Evolutionary conservation across 1,140 invertebrate species (phyloP).

Genomic region (Euura lappo): DNA sequence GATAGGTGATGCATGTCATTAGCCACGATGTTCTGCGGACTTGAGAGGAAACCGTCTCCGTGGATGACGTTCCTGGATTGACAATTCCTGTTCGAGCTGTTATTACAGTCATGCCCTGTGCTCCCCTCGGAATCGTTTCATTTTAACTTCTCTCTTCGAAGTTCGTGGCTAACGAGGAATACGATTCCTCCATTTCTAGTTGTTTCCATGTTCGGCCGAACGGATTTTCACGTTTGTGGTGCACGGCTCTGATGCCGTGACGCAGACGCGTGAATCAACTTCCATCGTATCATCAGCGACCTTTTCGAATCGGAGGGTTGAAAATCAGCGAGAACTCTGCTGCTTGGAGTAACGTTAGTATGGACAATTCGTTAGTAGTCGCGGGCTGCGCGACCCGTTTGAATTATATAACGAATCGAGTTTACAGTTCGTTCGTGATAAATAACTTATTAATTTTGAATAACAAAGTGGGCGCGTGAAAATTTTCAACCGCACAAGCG

Average conservation of each 20-base stretch:
- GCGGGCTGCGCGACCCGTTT: neutral
- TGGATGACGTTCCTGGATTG: constrained; percentile 56
- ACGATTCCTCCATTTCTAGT: neutral
- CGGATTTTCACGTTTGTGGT: neutral
- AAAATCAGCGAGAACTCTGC: neutral
- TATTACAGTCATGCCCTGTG: constrained; percentile 54
- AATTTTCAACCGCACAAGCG: constrained; percentile 3
- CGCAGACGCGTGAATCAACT: too few relatives aligned
- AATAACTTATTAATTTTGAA: constrained; percentile 6
- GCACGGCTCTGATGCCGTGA: neutral
- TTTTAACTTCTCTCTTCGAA: neutral
- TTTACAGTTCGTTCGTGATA: neutral
- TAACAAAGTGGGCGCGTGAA: neutral
- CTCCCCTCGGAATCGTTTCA: constrained; percentile 26
- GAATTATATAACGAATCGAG: neutral
- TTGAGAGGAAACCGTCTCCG: constrained; percentile 48
- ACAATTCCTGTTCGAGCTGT: constrained; percentile 57
- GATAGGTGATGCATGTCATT: constrained; percentile 57
- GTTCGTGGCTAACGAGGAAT: constrained; percentile 1
- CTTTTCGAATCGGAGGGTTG: neutral
- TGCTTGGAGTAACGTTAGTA: neutral
- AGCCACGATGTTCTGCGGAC: constrained; percentile 43
- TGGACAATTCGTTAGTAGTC: neutral
- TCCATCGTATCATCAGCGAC: neutral
- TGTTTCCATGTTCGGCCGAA: neutral